Evolutionary conservation across 2,888 invertebrate species (phyloP), one percentile per base, ranked within the genome.

Genomic region (Tricholauxania praeusta): DNA sequence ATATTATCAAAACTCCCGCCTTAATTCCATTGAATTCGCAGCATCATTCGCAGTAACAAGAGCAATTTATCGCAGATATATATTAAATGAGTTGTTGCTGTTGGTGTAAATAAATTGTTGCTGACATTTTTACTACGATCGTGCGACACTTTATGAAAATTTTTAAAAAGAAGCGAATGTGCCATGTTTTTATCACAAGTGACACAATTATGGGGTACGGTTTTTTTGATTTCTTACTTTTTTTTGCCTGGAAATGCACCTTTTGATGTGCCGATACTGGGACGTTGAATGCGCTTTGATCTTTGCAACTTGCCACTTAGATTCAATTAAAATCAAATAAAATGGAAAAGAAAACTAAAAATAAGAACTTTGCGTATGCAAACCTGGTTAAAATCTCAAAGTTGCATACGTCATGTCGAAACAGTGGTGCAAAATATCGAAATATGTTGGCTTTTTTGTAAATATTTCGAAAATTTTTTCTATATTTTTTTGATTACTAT

Each of bases 281-380:
- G 28, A 39, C 10, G 39, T 39, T 51, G 15, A 65, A 52, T n/a
- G 52, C 65, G 75, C 84, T 85, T 85, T 85, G 85, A 85, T 85
- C 85, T 86, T 80, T 80, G 14, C 81, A 81, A 81, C 83, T 83
- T 81, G 81, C 81, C 81, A 83, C 82, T 82, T 82, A 82, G 83
- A 82, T 80, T 81, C 80, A 82, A 82, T 83, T 85, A 80, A 82
- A 85, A 86, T 85, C 86, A 86, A 84, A 85, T 84, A 78, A 79
- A 76, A 75, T 53, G 65, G 32, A 15, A 17, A 60, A 32, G 52
- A 67, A 60, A 53, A 7, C n/a, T 47, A 59, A 66, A 52, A 15
- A 62, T 52, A 19, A 39, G 52, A 55, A 39, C 39, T 10, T 39
- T 39, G 39, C 39, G 10, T 39, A 39, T 10, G 10, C 39, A 39